These are phyloP conservation scores for Ambastaia sidthimunki DNA, from an alignment of 2,797 vertebrate species.

Conservation along the genomic window DNA sequence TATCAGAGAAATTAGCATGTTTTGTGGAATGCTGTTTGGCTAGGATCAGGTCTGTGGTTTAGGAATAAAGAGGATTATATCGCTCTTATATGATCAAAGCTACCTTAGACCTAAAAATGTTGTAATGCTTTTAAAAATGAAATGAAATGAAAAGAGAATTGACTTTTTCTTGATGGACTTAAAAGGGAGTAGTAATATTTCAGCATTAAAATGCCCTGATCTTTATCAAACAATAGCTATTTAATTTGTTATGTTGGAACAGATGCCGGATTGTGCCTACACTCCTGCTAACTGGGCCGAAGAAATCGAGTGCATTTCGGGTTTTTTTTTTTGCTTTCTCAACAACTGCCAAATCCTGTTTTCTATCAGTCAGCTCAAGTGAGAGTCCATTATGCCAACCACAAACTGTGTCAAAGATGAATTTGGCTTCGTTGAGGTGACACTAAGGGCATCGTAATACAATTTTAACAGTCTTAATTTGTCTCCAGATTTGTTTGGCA, in stretches of 20 bases:
- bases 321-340: conserved; percentile 10
- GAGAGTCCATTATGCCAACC: not conserved
- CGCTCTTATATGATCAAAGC: conserved; percentile 4
- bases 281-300: not conserved
- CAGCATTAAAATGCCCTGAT: conserved; percentile 2
- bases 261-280: not conserved
- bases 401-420: conserved; percentile 7
- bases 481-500: conserved; percentile 38
- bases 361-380: not conserved
- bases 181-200: not conserved
- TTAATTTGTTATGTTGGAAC: not conserved
- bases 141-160: not conserved
- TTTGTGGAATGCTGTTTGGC: not conserved
- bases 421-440: not conserved
- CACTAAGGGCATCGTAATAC: conserved; percentile 1
- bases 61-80: not conserved
- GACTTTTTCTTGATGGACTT: not conserved
- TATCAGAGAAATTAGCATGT: no score
- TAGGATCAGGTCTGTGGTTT: conserved; percentile 14
- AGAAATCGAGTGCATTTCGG: conserved; percentile 2
- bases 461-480: conserved; percentile 18
- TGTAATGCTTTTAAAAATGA: not conserved
- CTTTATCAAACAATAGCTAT: not conserved
- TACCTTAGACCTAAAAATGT: not conserved
- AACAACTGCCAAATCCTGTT: conserved; percentile 12